Evolutionary conservation across 2,797 vertebrate species (phyloP).

Genomic region (Miopithecus talapoin): DNA sequence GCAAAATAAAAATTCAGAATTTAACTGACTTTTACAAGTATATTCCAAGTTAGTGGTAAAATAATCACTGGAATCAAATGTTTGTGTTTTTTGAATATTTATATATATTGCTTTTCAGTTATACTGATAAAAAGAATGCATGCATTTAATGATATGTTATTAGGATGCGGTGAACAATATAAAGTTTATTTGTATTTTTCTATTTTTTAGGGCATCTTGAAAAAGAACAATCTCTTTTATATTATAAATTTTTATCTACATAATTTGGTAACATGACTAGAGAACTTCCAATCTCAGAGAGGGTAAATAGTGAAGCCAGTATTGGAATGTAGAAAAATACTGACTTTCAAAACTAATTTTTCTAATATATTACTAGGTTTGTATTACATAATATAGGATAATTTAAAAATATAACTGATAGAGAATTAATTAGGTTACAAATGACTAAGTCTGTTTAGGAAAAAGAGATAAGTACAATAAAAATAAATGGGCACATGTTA

Average conservation of each 20-base stretch:
- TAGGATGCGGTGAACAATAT: not conserved
- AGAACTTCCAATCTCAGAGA: not conserved
- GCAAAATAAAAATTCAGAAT: not conserved
- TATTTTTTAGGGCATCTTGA: not conserved
- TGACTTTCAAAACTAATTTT: not conserved
- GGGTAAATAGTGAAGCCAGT: not conserved
- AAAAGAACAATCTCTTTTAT: not conserved
- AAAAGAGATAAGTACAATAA: slow-evolving; percentile 5
- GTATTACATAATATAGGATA: not conserved
- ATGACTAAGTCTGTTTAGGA: not conserved
- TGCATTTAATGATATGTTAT: not conserved
- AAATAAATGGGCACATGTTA: not conserved
- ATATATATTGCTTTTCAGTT: not conserved
- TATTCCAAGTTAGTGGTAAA: not conserved
- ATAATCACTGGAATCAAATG: not conserved
- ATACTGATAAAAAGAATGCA: not conserved
- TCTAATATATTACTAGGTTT: not conserved
- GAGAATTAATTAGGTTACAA: not conserved
- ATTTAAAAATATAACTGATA: not conserved
- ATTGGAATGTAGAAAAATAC: not conserved
- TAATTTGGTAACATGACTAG: not conserved
- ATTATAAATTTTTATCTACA: not conserved
- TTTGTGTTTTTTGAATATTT: not conserved
- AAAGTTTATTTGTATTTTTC: not conserved
- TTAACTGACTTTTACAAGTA: not conserved